These are phyloP conservation scores for Madoqua kirkii DNA, from an alignment of 2,113 vertebrate genomes.

Conservation along the genomic window DNA sequence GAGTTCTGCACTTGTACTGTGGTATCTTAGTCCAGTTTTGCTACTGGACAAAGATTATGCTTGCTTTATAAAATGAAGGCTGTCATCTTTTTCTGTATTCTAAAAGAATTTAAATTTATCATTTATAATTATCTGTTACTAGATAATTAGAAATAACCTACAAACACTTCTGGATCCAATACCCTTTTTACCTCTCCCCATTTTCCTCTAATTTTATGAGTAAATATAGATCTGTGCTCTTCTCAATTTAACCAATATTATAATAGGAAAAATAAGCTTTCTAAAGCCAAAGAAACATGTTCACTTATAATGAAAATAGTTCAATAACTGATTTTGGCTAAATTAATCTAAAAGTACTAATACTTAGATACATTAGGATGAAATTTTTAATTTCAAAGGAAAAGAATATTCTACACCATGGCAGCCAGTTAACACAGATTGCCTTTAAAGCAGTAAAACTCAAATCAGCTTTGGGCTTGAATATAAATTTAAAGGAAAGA, in stretches of 20 bases:
- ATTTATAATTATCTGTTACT: background rate
- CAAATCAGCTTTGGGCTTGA: background rate
- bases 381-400: background rate
- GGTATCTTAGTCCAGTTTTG: background rate
- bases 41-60: background rate
- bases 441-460: background rate
- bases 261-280: background rate
- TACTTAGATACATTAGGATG: background rate
- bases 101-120: slow-evolving; percentile 1
- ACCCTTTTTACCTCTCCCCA: background rate
- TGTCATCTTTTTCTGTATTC: background rate
- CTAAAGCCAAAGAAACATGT: background rate
- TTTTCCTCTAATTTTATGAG: background rate
- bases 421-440: background rate
- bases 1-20: background rate
- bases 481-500: background rate
- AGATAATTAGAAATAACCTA: slow-evolving; percentile 2
- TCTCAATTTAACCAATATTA: background rate
- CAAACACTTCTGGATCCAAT: background rate
- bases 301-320: background rate
- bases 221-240: background rate
- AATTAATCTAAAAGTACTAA: background rate
- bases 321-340: background rate
- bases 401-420: background rate
- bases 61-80: background rate